These are phyloP conservation scores for Orthonevra nobilis DNA, from an alignment of 2,888 invertebrate species.

Conservation along the genomic window DNA sequence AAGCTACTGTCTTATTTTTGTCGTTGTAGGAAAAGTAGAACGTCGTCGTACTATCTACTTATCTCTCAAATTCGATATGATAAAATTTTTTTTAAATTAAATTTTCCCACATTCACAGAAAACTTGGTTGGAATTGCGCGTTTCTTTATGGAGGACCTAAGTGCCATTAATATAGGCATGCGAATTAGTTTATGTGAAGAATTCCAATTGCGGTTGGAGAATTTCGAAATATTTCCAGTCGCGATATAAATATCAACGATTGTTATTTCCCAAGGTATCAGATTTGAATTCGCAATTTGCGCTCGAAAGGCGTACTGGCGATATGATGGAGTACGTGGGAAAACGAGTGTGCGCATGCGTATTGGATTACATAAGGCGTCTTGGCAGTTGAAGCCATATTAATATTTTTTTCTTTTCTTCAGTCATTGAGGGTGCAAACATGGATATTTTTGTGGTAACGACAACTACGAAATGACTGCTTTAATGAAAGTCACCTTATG, in stretches of 20 bases:
- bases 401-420: no score
- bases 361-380: slow-evolving; percentile 52
- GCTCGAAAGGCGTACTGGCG: slow-evolving; percentile 13
- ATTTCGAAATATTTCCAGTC: slow-evolving; percentile 27
- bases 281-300: slow-evolving; percentile 10
- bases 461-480: slow-evolving; percentile 22
- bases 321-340: slow-evolving; percentile 1
- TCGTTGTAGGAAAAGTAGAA: no score
- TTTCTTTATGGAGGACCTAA: no score
- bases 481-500: no score
- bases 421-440: slow-evolving; percentile 9
- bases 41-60: no score
- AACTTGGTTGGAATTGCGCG: no score
- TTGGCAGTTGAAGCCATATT: slow-evolving; percentile 43
- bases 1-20: no score
- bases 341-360: slow-evolving; percentile 28
- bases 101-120: no score
- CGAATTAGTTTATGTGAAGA: slow-evolving; percentile 15
- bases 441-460: slow-evolving; percentile 27
- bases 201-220: slow-evolving; percentile 44
- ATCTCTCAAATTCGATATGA: no score
- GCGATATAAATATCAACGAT: neutral
- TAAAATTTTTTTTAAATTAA: no score
- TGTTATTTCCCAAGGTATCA: slow-evolving; percentile 31
- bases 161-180: no score